Evolutionary conservation across 2,888 invertebrate species (phyloP).

Genomic region (Stenodera caucasica): DNA sequence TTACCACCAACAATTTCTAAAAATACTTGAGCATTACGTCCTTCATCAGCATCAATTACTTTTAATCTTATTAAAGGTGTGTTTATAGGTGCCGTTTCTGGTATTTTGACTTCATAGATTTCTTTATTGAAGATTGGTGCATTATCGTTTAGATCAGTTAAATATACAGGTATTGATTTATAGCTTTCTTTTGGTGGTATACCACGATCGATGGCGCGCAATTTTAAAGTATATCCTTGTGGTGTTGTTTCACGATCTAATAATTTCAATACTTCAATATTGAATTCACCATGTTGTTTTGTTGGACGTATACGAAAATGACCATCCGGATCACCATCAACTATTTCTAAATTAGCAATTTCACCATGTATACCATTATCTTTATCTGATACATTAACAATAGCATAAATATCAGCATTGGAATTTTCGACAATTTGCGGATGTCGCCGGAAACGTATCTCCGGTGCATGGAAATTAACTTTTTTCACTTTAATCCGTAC

Average conservation of each 20-base stretch:
- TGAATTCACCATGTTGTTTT: constrained; percentile 69
- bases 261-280: constrained; percentile 75
- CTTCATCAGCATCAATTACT: constrained; percentile 82
- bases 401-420: constrained; percentile 84
- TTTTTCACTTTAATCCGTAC: constrained; percentile 76
- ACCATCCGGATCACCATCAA: constrained; percentile 87
- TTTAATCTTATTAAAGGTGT: constrained; percentile 86
- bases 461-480: constrained; percentile 86
- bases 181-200: constrained; percentile 76
- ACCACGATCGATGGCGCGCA: constrained; percentile 84
- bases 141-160: constrained; percentile 82
- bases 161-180: constrained; percentile 77
- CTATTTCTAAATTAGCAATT: constrained; percentile 78
- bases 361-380: constrained; percentile 85
- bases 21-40: constrained; percentile 77
- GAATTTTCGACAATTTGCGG: constrained; percentile 81
- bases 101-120: constrained; percentile 83
- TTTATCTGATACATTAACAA: constrained; percentile 79
- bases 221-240: constrained; percentile 83
- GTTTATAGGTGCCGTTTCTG: constrained; percentile 86
- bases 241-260: constrained; percentile 78
- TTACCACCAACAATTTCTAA: constrained; percentile 92
- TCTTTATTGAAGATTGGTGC: constrained; percentile 85
- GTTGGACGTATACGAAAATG: constrained; percentile 78
- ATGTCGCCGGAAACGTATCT: constrained; percentile 77